Percentiles rank a stretch among this genome's conserved stretches.
phyloP scores from a whole-genome alignment of 2,113 vertebrate genomes.

The Canis aureus region DNA sequence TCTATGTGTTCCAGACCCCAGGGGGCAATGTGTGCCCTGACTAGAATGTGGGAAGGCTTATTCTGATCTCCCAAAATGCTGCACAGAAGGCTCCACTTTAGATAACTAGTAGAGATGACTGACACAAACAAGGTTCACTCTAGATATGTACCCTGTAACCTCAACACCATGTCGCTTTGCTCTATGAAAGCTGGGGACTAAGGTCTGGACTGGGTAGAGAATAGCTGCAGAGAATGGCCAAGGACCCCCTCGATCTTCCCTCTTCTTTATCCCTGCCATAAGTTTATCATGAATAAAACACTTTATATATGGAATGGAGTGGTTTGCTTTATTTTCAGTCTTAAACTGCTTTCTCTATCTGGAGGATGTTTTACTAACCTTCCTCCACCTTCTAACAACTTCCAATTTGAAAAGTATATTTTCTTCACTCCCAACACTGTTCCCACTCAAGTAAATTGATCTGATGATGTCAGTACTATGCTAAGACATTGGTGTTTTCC shows the following conservation, averaged over 20 bases:
- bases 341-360: not conserved
- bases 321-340: not conserved
- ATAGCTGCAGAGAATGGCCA: not conserved
- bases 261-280: not conserved
- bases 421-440: not conserved
- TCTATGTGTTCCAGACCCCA: not conserved
- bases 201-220: not conserved
- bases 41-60: not conserved
- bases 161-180: not conserved
- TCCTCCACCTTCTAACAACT: not conserved
- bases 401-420: not conserved
- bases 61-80: not conserved
- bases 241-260: not conserved
- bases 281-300: not conserved
- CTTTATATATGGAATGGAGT: not conserved
- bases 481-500: not conserved
- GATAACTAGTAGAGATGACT: not conserved
- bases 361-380: not conserved
- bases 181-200: not conserved
- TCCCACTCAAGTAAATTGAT: not conserved
- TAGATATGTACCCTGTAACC: not conserved
- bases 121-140: not conserved
- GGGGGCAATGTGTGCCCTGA: not conserved
- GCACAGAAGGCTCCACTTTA: not conserved
- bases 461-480: not conserved